Evolutionary conservation across 2,113 vertebrate genomes (phyloP).

Genomic region (Phainopepla nitens): DNA sequence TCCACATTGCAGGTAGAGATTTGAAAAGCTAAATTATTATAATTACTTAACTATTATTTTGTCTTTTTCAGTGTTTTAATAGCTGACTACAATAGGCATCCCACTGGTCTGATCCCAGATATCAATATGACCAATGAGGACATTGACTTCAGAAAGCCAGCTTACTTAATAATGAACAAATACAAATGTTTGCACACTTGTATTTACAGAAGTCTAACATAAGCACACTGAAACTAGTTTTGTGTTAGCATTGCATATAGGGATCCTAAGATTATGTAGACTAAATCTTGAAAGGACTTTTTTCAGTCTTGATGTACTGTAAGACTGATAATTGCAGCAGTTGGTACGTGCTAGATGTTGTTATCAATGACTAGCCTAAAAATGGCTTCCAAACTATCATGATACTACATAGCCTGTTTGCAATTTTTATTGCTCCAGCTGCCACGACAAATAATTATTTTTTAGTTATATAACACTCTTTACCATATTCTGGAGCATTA

Average conservation of each 20-base stretch:
- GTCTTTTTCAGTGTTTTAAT: background rate
- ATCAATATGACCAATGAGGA: background rate
- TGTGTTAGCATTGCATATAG: background rate
- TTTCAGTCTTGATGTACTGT: background rate
- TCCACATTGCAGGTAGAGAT: background rate
- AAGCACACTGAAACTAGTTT: background rate
- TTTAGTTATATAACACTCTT: background rate
- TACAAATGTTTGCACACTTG: background rate
- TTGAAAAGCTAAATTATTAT: background rate
- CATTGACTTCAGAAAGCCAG: background rate
- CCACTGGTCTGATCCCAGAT: background rate
- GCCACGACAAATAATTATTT: background rate
- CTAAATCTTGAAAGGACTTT: background rate
- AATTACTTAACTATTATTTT: background rate
- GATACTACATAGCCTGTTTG: background rate
- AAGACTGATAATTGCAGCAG: background rate
- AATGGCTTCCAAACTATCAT: background rate
- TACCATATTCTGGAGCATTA: background rate
- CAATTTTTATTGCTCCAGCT: background rate
- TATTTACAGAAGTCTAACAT: background rate
- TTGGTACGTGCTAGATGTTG: background rate
- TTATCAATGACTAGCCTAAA: background rate
- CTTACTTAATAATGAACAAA: background rate
- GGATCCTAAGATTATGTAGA: background rate
- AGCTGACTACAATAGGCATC: background rate